Base-by-base conservation (phyloP, 2,888 invertebrate species). In the Acanthosepion lycidas region DNA sequence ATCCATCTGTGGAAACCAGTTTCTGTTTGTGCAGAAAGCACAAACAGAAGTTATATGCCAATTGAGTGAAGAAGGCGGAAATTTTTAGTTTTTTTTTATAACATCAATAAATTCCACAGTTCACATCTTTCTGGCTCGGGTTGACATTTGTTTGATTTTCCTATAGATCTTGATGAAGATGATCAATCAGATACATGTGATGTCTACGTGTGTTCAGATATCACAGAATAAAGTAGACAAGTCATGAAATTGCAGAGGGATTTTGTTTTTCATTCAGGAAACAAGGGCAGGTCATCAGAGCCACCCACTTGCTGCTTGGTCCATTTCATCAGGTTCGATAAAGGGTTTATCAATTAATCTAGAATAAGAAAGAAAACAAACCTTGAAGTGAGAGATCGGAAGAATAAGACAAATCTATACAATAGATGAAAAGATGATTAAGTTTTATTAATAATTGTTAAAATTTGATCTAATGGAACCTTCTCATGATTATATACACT, bases 261-360 rank as follows among this genome's bases (percentile, higher is more conserved):
- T 23, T 23, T 59, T 59, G 20, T 59, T 20, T 59, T 59, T 6
- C 18, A 4, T 12, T n/a, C 12, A 92, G 9, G 49, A 55, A 55
- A 55, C 59, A 59, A 20, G 23, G n/a, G 9, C 28, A n/a, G 6
- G 28, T 59, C 91, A 48, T 95, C 95, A 96, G 64, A 96, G 94
- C 99, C 99, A 99, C 97, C 99, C 99, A 97, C 98, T 98, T 98
- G 98, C 98, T 26, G 99, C 98, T 95, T 98, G 98, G 95, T 99
- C 98, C 98, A 98, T 99, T 95, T 98, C 98, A 94, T 98, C 98
- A 95, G 98, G 98, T 28, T 98, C 98, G 92, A 99, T 98, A 97
- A 99, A 99, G 2, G 99, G 99, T 96, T 98, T 98, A 97, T 99
- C 99, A 95, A 99, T 98, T 92, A 98, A 98, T 95, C 98, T 98